Percentiles rank a stretch among this genome's conserved stretches.
Conservation (phyloP, 2,113 vertebrate genomes). For the Crotalus tigris region DNA sequence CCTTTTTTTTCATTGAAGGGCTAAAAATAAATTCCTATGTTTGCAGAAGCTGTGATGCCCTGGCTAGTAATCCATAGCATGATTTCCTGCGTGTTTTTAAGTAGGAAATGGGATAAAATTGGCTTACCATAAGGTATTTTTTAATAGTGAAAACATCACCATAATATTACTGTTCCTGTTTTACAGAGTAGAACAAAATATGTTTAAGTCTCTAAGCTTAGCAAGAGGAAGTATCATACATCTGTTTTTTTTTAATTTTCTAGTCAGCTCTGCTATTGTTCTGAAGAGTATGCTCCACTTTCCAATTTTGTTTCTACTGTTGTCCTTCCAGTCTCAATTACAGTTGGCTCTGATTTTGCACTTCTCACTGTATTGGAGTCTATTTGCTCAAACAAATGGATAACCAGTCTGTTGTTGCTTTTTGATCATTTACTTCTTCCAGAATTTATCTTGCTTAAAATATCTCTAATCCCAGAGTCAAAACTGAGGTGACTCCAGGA, state of each 20-base stretch:
- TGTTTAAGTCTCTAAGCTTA: neutral
- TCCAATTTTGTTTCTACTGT: neutral
- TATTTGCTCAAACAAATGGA: neutral
- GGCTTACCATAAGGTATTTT: neutral
- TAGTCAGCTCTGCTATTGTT: neutral
- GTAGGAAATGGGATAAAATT: neutral
- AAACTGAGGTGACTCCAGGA: neutral
- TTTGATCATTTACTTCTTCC: neutral
- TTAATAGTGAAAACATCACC: neutral
- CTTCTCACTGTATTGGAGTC: neutral
- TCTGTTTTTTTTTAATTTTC: neutral
- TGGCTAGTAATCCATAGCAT: neutral
- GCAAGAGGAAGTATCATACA: neutral
- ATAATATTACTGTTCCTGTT: neutral
- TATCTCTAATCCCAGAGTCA: neutral
- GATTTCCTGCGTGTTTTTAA: neutral
- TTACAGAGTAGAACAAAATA: neutral
- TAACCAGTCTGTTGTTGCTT: neutral
- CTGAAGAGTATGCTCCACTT: neutral
- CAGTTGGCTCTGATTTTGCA: neutral
- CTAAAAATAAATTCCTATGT: neutral
- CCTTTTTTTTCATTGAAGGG: neutral
- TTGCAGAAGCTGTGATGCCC: neutral
- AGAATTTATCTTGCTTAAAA: conserved; percentile 16
- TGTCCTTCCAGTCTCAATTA: neutral